Conservation (phyloP, 2,888 invertebrate species). For the Dynastes tityus region DNA sequence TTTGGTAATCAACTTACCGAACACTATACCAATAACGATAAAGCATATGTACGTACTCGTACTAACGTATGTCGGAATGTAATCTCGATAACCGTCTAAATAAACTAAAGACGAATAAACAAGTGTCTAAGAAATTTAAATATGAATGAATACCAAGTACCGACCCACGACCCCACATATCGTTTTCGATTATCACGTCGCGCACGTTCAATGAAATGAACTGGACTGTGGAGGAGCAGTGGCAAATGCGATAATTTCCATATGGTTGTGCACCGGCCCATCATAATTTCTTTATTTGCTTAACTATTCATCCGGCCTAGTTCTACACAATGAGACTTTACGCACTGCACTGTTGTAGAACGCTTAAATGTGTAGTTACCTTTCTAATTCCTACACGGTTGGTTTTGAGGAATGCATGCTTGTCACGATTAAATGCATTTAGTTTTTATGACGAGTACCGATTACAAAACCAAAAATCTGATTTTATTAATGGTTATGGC, state of each 20-base stretch:
- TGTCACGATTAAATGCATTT: constrained; percentile 19
- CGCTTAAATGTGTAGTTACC: not conserved
- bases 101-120: constrained; percentile 40
- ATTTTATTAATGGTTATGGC: no score
- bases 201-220: constrained; percentile 40
- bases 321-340: constrained; percentile 17
- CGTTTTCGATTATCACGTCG: constrained; percentile 43
- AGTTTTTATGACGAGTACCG: no score
- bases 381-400: not conserved
- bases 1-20: constrained; percentile 29
- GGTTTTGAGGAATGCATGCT: constrained; percentile 15
- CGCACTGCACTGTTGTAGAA: constrained; percentile 2
- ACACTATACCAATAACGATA: not conserved
- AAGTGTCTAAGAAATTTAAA: constrained; percentile 41
- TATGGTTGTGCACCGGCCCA: constrained; percentile 20
- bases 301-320: constrained; percentile 40
- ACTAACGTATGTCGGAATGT: not conserved
- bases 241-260: constrained; percentile 42
- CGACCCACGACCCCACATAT: constrained; percentile 47
- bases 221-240: constrained; percentile 30
- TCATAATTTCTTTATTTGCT: constrained; percentile 45
- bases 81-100: constrained; percentile 29
- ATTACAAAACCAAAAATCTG: no score
- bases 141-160: constrained; percentile 40
- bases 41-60: not conserved